These are phyloP conservation scores for Rachycentron canadum DNA, from an alignment of 2,797 vertebrate species.

Conservation along the genomic window DNA sequence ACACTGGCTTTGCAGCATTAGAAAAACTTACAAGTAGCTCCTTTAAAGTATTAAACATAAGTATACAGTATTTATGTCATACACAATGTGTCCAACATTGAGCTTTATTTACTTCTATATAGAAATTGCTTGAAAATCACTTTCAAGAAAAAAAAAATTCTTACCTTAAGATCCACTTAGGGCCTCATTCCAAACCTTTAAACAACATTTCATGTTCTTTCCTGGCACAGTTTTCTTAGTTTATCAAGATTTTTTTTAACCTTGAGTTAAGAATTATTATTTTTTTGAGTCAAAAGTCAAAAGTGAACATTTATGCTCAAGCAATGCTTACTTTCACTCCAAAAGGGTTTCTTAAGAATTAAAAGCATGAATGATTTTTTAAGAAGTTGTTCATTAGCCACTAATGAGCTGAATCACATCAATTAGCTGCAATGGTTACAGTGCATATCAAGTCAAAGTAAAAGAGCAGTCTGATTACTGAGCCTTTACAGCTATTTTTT, in stretches of 20 bases:
- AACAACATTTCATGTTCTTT: not conserved
- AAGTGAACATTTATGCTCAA: not conserved
- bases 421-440: conserved; percentile 17
- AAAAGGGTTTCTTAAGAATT: conserved; percentile 25
- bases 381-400: conserved; percentile 20
- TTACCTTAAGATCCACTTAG: not conserved
- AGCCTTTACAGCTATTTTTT: not conserved
- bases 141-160: not conserved
- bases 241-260: not conserved
- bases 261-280: not conserved
- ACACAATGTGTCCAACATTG: no score
- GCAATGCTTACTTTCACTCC: not conserved
- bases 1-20: no score
- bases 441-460: conserved; percentile 2
- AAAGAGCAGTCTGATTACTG: conserved; percentile 14
- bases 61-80: not conserved
- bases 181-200: not conserved
- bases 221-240: not conserved
- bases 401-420: conserved; percentile 31
- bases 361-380: conserved; percentile 24
- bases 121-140: no score
- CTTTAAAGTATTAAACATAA: not conserved
- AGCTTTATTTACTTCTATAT: no score
- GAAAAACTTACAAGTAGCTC: no score
- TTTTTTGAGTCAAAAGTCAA: not conserved